A percentile compares a stretch with the other conserved stretches of the same genome.
Evolutionary conservation across 2,888 invertebrate species (phyloP).

Genomic region (Smittia sp.): DNA sequence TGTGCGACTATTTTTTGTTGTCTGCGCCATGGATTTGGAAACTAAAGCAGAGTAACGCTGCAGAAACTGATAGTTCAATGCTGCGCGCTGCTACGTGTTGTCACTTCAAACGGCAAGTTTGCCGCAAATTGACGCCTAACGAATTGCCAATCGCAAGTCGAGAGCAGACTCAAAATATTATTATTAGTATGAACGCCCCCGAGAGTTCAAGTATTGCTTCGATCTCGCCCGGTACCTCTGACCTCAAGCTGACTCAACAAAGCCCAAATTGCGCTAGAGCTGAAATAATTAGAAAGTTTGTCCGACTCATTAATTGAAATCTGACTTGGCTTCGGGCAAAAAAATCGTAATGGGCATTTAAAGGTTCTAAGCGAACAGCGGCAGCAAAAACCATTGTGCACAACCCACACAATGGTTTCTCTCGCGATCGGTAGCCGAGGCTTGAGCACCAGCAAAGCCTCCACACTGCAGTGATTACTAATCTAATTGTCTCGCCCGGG

Average conservation of each 20-base stretch:
- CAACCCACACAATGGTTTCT: slow-evolving; percentile 21
- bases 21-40: neutral
- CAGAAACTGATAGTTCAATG: slow-evolving; percentile 8
- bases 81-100: slow-evolving; percentile 23
- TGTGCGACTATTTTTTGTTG: slow-evolving; percentile 1
- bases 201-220: neutral
- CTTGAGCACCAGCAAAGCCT: slow-evolving; percentile 1
- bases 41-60: neutral
- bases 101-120: slow-evolving; percentile 28
- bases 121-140: slow-evolving; percentile 34
- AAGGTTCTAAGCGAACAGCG: neutral
- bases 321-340: neutral
- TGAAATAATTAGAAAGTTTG: slow-evolving; percentile 32
- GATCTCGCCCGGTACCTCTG: neutral
- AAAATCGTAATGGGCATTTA: slow-evolving; percentile 22
- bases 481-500: slow-evolving; percentile 29
- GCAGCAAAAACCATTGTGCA: slow-evolving; percentile 19
- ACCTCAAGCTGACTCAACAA: slow-evolving; percentile 27
- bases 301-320: slow-evolving; percentile 22
- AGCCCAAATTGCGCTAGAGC: neutral
- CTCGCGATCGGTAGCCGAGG: neutral
- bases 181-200: neutral
- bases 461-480: slow-evolving; percentile 31
- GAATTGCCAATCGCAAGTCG: neutral
- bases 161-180: neutral